Evolutionary conservation across 2,113 vertebrate genomes (phyloP).

Genomic region (Trematomus loennbergii): DNA sequence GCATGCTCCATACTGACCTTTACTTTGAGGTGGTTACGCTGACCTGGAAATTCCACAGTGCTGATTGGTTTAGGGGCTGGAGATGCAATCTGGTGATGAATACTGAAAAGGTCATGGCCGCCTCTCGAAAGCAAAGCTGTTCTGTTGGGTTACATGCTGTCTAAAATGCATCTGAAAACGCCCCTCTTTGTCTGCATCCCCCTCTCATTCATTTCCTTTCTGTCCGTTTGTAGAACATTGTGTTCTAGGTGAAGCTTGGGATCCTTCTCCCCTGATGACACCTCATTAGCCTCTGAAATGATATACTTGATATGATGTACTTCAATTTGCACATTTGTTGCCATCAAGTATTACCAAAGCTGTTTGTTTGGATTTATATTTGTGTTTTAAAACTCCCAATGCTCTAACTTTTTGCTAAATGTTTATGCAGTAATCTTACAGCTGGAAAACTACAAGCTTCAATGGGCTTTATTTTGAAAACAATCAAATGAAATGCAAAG

Average conservation of each 20-base stretch:
- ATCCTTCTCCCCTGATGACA: slow-evolving; percentile 22
- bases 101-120: slow-evolving; percentile 86
- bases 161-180: slow-evolving; percentile 74
- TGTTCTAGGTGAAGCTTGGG: slow-evolving; percentile 22
- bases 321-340: background rate
- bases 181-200: slow-evolving; percentile 25
- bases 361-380: background rate
- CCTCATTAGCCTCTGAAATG: slow-evolving; percentile 46
- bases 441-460: background rate
- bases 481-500: background rate
- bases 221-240: slow-evolving; percentile 46
- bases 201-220: slow-evolving; percentile 36
- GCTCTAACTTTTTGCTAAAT: background rate
- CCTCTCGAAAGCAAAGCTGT: slow-evolving; percentile 72
- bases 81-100: slow-evolving; percentile 84
- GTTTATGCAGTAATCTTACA: background rate
- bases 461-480: background rate
- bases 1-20: slow-evolving; percentile 76
- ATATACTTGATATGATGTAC: slow-evolving; percentile 10
- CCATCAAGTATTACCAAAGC: background rate
- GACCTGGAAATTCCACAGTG: slow-evolving; percentile 82
- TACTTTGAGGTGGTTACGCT: slow-evolving; percentile 82
- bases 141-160: slow-evolving; percentile 75
- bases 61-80: slow-evolving; percentile 82
- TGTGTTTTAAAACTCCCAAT: background rate